phyloP scores from a whole-genome alignment of 1,140 invertebrate genomes.

The Drosophila paulistorum region DNA sequence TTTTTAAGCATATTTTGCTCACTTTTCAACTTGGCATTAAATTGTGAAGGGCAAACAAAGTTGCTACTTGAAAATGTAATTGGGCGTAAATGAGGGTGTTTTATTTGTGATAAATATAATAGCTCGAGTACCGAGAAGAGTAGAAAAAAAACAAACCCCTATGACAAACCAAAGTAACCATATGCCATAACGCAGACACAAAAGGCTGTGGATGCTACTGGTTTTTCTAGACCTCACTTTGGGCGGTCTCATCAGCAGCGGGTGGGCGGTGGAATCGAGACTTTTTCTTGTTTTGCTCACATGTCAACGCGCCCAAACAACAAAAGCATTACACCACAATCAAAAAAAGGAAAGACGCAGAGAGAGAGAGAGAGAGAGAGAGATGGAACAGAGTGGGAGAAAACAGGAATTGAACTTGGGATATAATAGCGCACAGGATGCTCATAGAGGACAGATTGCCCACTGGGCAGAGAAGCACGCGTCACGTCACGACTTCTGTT shows the following conservation, averaged over 20 bases:
- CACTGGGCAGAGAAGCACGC: slow-evolving; percentile 52
- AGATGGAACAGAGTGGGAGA: background rate
- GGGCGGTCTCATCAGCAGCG: slow-evolving; percentile 75
- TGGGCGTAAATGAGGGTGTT: slow-evolving; percentile 79
- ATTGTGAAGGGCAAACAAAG: slow-evolving; percentile 41
- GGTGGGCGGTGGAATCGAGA: slow-evolving; percentile 54
- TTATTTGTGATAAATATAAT: slow-evolving; percentile 38
- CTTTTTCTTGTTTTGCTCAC: slow-evolving; percentile 42
- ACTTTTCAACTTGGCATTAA: slow-evolving; percentile 41
- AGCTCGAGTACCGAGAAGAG: background rate
- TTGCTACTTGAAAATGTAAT: slow-evolving; percentile 73
- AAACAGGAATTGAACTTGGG: slow-evolving; percentile 44
- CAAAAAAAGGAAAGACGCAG: slow-evolving; percentile 5
- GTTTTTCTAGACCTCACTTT: slow-evolving; percentile 42
- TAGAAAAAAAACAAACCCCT: background rate
- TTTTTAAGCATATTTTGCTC: background rate
- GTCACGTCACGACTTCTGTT: background rate
- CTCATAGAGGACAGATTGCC: slow-evolving; percentile 44
- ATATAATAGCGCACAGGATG: slow-evolving; percentile 54
- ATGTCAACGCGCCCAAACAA: slow-evolving; percentile 74
- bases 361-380: background rate
- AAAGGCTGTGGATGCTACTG: slow-evolving; percentile 38
- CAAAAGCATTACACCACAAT: slow-evolving; percentile 71
- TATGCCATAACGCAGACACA: slow-evolving; percentile 55
- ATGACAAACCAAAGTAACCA: slow-evolving; percentile 48